Conservation (phyloP, 1,140 invertebrate species). For the Drosophila cardini region DNA sequence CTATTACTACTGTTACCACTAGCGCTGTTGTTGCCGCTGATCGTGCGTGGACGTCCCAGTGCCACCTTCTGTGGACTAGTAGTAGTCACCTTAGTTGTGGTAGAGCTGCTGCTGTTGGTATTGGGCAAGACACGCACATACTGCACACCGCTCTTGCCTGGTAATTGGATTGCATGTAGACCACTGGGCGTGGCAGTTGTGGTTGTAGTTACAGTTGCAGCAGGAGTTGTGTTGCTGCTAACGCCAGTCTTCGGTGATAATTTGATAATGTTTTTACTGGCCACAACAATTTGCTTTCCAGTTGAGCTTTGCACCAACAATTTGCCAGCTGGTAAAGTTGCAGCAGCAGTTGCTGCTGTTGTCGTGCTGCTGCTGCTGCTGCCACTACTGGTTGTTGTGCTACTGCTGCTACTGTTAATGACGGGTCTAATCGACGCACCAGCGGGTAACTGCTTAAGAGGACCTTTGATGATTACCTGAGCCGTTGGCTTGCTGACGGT, state of each 20-base stretch:
- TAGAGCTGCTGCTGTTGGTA: constrained; percentile 4
- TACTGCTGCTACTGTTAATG: constrained; percentile 10
- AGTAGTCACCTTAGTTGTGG: neutral
- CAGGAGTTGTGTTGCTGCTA: constrained; percentile 10
- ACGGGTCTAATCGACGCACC: constrained; percentile 15
- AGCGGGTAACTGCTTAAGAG: constrained; percentile 37
- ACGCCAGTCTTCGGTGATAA: constrained; percentile 63
- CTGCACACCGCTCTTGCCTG: constrained; percentile 74
- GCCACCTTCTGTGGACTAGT: constrained; percentile 51
- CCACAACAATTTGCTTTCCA: constrained; percentile 73
- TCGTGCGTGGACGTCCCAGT: constrained; percentile 37
- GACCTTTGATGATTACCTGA: constrained; percentile 57
- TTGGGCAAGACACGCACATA: constrained; percentile 74
- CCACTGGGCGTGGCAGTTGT: constrained; percentile 30
- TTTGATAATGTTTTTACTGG: constrained; percentile 74
- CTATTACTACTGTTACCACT: constrained; percentile 1
- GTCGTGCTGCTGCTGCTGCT: constrained; percentile 2
- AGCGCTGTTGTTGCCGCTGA: constrained; percentile 4
- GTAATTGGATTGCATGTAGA: constrained; percentile 69
- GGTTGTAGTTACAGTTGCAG: constrained; percentile 2
- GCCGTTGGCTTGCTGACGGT: constrained; percentile 40
- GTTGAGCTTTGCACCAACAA: constrained; percentile 63
- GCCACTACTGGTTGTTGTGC: constrained; percentile 3
- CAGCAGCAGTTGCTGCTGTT: constrained; percentile 10
- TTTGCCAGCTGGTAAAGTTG: constrained; percentile 44